Evolutionary conservation across 2,113 vertebrate genomes (phyloP).

Genomic region (Peucedramus taeniatus): DNA sequence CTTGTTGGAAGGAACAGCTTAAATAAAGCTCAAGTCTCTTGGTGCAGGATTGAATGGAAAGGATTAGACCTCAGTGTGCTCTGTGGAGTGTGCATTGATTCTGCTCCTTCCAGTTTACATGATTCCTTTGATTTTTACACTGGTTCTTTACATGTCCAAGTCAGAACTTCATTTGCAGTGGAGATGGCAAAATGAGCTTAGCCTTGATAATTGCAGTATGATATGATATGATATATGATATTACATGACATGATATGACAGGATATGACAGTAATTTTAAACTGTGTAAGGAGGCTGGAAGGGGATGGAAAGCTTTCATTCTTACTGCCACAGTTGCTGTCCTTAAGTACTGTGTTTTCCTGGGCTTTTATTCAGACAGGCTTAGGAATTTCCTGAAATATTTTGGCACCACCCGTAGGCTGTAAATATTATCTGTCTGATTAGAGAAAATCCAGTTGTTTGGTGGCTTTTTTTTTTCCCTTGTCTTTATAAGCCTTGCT

Average conservation of each 20-base stretch:
- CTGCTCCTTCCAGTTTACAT: background rate
- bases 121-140: background rate
- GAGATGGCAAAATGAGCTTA: conserved; percentile 11
- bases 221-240: too few relatives aligned
- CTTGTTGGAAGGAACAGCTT: background rate
- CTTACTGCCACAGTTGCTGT: background rate
- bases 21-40: background rate
- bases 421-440: conserved; percentile 56
- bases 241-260: too few relatives aligned
- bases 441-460: conserved; percentile 54
- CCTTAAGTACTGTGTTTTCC: conserved; percentile 41
- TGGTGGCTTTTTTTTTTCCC: background rate
- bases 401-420: conserved; percentile 28
- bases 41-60: background rate
- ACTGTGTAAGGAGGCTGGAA: background rate
- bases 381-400: conserved; percentile 58
- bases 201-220: background rate
- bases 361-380: conserved; percentile 38
- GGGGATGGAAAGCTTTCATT: conserved; percentile 29
- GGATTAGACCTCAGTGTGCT: background rate
- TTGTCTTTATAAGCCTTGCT: background rate
- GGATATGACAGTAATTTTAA: conserved; percentile 25
- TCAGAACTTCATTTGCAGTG: conserved; percentile 9
- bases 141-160: background rate
- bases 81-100: background rate